Percentiles rank a stretch among this genome's conserved stretches.
These are phyloP conservation scores for honey bee (Apis mellifera) DNA, from an alignment of 1,140 invertebrate genomes.

Conservation along the genomic window DNA sequence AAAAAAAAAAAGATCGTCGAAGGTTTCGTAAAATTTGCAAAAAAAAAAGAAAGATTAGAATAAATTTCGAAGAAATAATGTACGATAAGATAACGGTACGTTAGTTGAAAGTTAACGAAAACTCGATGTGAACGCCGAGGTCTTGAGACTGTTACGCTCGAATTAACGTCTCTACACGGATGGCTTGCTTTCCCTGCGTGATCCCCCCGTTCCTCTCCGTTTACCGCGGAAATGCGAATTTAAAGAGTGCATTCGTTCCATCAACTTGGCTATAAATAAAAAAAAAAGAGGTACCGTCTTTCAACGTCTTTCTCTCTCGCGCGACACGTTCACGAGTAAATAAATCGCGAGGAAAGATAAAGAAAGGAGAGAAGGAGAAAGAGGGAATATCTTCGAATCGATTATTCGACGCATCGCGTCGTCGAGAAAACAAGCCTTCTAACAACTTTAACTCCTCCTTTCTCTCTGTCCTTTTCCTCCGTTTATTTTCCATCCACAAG, in stretches of 20 bases:
- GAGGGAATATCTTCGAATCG: not conserved
- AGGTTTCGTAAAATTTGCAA: no score
- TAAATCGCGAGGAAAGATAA: conserved; percentile 29
- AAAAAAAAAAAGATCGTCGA: no score
- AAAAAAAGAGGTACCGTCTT: conserved; percentile 1
- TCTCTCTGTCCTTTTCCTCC: no score
- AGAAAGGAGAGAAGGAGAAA: no score
- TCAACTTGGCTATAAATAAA: conserved; percentile 40
- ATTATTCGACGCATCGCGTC: not conserved
- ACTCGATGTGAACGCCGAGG: not conserved
- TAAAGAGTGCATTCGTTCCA: conserved; percentile 48
- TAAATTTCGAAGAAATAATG: not conserved
- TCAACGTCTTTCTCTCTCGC: conserved; percentile 26
- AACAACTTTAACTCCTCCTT: no score
- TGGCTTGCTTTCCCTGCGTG: conserved; percentile 35
- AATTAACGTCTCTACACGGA: conserved; percentile 40
- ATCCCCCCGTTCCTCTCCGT: conserved; percentile 38
- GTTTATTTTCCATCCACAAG: no score
- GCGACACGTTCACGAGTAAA: conserved; percentile 30
- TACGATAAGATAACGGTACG: not conserved
- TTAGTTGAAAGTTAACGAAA: not conserved
- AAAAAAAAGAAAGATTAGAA: no score
- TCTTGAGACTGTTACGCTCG: conserved; percentile 34
- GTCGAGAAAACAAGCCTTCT: no score
- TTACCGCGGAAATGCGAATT: conserved; percentile 46